A percentile compares a stretch with the other conserved stretches of the same genome.
Evolutionary conservation across 2,113 vertebrate genomes (phyloP).

Genomic region (Ammodytes dubius): DNA sequence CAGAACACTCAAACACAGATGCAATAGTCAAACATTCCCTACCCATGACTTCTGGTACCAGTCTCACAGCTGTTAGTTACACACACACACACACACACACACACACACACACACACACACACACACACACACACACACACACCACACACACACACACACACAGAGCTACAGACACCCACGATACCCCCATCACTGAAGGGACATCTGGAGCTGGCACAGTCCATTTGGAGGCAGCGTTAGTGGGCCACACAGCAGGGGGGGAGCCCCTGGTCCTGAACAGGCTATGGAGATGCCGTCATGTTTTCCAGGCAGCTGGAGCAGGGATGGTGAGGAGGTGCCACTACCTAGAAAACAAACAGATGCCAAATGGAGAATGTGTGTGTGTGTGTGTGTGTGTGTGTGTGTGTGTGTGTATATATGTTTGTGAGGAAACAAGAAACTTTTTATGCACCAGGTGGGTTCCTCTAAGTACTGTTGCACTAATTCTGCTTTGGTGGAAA

Average conservation of each 20-base stretch:
- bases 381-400: constrained; percentile 16
- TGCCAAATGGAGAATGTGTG: constrained; percentile 42
- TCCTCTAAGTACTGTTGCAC: neutral
- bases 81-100: constrained; percentile 19
- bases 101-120: neutral
- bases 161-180: neutral
- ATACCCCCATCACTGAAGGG: constrained; percentile 16
- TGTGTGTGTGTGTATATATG: constrained; percentile 3
- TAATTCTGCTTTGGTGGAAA: neutral
- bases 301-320: constrained; percentile 72
- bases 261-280: constrained; percentile 41
- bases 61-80: constrained; percentile 63
- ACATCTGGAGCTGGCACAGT: constrained; percentile 64
- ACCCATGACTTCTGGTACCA: constrained; percentile 40
- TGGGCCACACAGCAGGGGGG: constrained; percentile 57
- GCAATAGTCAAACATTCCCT: constrained; percentile 63
- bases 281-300: constrained; percentile 66
- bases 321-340: constrained; percentile 13
- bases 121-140: constrained; percentile 21
- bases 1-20: constrained; percentile 28
- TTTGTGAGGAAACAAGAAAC: constrained; percentile 44
- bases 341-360: constrained; percentile 53
- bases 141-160: neutral
- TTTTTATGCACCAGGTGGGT: constrained; percentile 47
- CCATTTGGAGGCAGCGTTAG: constrained; percentile 39